Base-by-base conservation (phyloP, 2,113 vertebrate species). In the Aramus guarauna region DNA sequence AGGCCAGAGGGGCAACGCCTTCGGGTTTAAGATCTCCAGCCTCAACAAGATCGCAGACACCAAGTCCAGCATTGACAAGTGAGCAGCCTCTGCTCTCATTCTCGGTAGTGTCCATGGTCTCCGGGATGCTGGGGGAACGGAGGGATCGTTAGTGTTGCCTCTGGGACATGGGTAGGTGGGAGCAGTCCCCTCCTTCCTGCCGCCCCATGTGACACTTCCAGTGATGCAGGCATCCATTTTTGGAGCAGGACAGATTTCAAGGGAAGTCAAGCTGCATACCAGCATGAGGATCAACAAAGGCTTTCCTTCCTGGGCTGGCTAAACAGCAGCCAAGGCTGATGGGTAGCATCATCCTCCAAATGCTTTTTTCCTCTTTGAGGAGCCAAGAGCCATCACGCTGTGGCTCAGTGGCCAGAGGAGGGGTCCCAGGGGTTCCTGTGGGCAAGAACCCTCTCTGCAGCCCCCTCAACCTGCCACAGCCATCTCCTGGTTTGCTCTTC, bases 21-120 rank as follows among this genome's bases (percentile, higher is more conserved):
- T 99, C 4, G 99, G 99, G 85, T 99, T 99, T 97, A 99, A 99
- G 97, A 98, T 99, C 96, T 99, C 99, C 80, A 99, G 99, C 67
- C 99, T 99, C 88, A 99, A 99, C 98, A 99, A 99, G 98, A 99
- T 99, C 8, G 99, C 99, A 0, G 99, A 99, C 96, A 99, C 99
- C 74, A 99, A 99, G 96, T 99, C 99, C 97, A 99, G 99, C 96
- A 99, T 99, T 77, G 99, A 99, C 98, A 99, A 99, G 99, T 99
- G 97, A 99, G 99, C 94, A 58, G 48, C 11, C 71, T 48, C 53
- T 74, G 43, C 80, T 36, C 30, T 58, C 29, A 1, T 22, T 63
- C 68, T 43, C 6, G 3, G 60, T 55, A 53, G 29, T 11, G 2
- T 41, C 29, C 12, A 0, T 0, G 0, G 76, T 23, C 71, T 78